Percentiles rank a stretch among this genome's conserved stretches.
Evolutionary conservation across 2,113 vertebrate species (phyloP).

Genomic region (Hucho hucho): DNA sequence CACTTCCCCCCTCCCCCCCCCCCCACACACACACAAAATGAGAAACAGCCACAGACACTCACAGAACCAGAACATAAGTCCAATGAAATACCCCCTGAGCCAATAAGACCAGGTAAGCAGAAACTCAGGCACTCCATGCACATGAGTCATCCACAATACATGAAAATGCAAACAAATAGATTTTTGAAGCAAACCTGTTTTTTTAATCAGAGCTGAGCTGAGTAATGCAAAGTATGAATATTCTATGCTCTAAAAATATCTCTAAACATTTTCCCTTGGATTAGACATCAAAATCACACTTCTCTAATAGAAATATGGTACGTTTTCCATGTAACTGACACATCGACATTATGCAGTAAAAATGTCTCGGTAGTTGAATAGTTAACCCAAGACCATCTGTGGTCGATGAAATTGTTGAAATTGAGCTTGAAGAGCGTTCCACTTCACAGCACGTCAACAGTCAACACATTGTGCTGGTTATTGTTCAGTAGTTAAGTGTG

Average conservation of each 20-base stretch:
- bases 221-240: background rate
- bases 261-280: background rate
- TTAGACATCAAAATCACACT: background rate
- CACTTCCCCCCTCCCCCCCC: background rate
- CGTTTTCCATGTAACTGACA: too few species aligned
- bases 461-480: constrained; percentile 28
- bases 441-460: too few species aligned
- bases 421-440: too few species aligned
- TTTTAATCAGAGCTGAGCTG: constrained; percentile 6
- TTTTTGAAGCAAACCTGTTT: constrained; percentile 6
- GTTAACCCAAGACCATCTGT: too few species aligned
- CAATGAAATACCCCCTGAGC: background rate
- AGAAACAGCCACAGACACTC: background rate
- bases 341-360: too few species aligned
- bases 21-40: background rate
- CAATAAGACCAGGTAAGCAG: constrained; percentile 2
- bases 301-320: background rate
- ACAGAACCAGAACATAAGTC: background rate
- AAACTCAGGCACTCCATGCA: background rate
- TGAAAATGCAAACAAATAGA: constrained; percentile 16
- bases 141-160: background rate
- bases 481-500: too few species aligned
- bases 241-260: background rate
- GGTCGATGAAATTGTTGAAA: too few species aligned
- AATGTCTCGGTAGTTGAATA: too few species aligned